Percentiles rank a stretch among this genome's conserved stretches.
Evolutionary conservation across 2,888 invertebrate genomes (phyloP).

Genomic region (Onchidella celtica): DNA sequence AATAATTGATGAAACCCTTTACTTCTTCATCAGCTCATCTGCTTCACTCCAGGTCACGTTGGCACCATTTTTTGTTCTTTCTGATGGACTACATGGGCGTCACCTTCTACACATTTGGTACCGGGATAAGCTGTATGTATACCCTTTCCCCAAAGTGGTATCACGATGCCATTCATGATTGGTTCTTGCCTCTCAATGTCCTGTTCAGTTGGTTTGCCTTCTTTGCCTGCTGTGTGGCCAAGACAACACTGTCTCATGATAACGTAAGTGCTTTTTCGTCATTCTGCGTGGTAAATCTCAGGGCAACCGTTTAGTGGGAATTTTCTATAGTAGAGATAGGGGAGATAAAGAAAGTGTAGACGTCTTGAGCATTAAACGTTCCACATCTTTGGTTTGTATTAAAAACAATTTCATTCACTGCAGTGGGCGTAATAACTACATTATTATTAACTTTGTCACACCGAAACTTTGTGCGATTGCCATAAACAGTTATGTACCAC

Average conservation of each 20-base stretch:
- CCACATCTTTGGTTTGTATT: too few species aligned
- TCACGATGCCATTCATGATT: conserved; percentile 42
- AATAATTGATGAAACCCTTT: too few species aligned
- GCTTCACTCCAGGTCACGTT: conserved; percentile 65
- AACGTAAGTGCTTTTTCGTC: conserved; percentile 27
- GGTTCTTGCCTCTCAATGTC: conserved; percentile 58
- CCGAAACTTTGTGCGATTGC: too few species aligned
- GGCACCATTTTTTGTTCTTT: conserved; percentile 66
- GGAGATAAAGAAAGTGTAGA: too few species aligned
- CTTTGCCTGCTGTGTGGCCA: conserved; percentile 59
- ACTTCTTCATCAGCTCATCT: conserved; percentile 60
- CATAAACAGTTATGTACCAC: too few species aligned
- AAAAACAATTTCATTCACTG: too few species aligned
- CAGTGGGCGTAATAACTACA: too few species aligned
- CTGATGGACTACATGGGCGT: conserved; percentile 70
- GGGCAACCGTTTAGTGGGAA: too few species aligned
- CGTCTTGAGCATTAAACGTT: too few species aligned
- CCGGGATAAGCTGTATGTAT: conserved; percentile 60
- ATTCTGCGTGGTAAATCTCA: too few species aligned
- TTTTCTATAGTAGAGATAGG: too few species aligned
- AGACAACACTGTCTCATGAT: conserved; percentile 42
- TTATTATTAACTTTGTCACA: too few species aligned
- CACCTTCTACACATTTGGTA: conserved; percentile 62
- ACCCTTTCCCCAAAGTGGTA: conserved; percentile 55
- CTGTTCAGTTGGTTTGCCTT: conserved; percentile 60